These are phyloP conservation scores for Jacana jacana DNA, from an alignment of 2,113 vertebrate species.

Conservation along the genomic window DNA sequence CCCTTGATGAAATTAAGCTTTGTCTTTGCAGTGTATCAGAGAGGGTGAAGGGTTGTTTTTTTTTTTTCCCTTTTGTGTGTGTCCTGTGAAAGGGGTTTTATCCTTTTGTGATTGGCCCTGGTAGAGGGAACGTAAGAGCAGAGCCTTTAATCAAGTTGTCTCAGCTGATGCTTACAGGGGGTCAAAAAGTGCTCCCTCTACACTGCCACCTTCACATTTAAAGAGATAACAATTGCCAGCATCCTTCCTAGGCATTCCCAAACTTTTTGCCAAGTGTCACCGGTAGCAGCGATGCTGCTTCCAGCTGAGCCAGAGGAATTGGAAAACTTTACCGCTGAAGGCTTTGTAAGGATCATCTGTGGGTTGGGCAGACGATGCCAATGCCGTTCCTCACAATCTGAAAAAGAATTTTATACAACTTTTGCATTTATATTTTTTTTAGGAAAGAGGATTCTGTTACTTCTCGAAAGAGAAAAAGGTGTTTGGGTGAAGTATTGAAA, in stretches of 20 bases:
- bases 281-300: background rate
- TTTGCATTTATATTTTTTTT: background rate
- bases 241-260: background rate
- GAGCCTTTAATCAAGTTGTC: background rate
- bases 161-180: background rate
- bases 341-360: background rate
- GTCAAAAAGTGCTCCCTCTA: background rate
- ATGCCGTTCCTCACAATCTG: background rate
- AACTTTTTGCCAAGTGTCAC: background rate
- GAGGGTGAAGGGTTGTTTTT: background rate
- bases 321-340: background rate
- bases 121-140: background rate
- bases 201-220: background rate
- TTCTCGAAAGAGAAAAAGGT: background rate
- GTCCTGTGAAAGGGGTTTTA: background rate
- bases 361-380: background rate
- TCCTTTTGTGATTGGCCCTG: background rate
- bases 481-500: background rate
- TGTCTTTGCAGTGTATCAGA: constrained; percentile 19
- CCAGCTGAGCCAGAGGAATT: background rate
- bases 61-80: background rate
- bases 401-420: background rate
- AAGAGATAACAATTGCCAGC: background rate
- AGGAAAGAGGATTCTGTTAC: background rate
- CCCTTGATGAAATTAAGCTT: constrained; percentile 62